Conservation (phyloP, 2,888 invertebrate genomes). For the Barypeithes pellucidus region DNA sequence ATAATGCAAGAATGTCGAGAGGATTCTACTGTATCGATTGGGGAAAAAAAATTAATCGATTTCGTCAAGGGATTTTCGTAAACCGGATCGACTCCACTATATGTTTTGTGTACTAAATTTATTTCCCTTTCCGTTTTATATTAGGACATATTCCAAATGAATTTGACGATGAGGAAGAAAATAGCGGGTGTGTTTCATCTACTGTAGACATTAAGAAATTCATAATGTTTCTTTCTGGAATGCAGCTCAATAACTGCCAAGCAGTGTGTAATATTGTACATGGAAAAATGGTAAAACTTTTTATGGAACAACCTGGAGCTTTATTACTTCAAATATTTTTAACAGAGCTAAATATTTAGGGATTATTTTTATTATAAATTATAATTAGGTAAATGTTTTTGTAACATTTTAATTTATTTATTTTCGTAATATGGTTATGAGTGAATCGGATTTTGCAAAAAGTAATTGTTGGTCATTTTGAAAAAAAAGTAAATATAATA, state of each 20-base stretch:
- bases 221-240: slow-evolving; percentile 84
- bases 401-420: background rate
- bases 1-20: no score
- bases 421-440: no score
- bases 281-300: slow-evolving; percentile 82
- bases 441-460: no score
- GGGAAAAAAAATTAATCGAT: no score
- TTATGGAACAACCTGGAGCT: slow-evolving; percentile 82
- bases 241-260: slow-evolving; percentile 82
- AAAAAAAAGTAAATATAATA: no score
- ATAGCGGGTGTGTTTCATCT: slow-evolving; percentile 70
- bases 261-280: slow-evolving; percentile 86
- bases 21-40: no score
- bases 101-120: background rate
- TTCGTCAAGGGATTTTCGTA: no score
- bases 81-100: no score
- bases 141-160: slow-evolving; percentile 57
- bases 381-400: background rate
- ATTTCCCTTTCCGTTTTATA: background rate
- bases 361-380: background rate
- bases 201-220: slow-evolving; percentile 86
- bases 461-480: no score
- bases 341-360: slow-evolving; percentile 75
- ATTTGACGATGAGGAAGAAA: slow-evolving; percentile 66
- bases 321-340: slow-evolving; percentile 87